These are phyloP conservation scores for Acipenser transmontanus DNA, from an alignment of 2,797 vertebrate genomes.

Conservation along the genomic window DNA sequence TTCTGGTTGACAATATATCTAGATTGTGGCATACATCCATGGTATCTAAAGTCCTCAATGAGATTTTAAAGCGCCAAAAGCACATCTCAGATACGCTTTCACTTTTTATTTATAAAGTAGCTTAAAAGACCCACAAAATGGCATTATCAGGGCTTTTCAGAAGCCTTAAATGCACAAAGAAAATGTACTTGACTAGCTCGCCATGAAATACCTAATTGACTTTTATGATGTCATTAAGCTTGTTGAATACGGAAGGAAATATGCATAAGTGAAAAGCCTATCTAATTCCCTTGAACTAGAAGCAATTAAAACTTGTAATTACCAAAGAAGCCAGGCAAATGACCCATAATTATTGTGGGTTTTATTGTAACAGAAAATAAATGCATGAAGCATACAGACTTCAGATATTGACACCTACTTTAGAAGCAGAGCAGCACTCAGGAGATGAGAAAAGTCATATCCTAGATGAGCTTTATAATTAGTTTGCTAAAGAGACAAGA, in stretches of 20 bases:
- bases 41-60: slow-evolving; percentile 19
- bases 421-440: slow-evolving; percentile 26
- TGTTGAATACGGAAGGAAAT: slow-evolving; percentile 40
- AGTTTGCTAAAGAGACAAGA: slow-evolving; percentile 2
- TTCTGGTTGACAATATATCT: slow-evolving; percentile 22
- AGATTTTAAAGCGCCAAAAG: slow-evolving; percentile 24
- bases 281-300: slow-evolving; percentile 60
- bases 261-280: slow-evolving; percentile 44
- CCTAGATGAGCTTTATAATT: slow-evolving; percentile 37
- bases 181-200: slow-evolving; percentile 35
- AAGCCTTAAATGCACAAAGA: slow-evolving; percentile 46
- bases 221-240: slow-evolving; percentile 55
- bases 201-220: slow-evolving; percentile 54
- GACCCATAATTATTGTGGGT: slow-evolving; percentile 53
- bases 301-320: slow-evolving; percentile 68
- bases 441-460: slow-evolving; percentile 17
- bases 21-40: slow-evolving; percentile 23
- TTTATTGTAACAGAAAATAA: slow-evolving; percentile 43
- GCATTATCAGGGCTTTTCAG: slow-evolving; percentile 34
- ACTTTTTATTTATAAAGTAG: slow-evolving; percentile 24
- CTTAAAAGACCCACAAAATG: slow-evolving; percentile 31
- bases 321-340: slow-evolving; percentile 50
- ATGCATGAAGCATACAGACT: slow-evolving; percentile 30
- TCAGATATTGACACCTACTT: slow-evolving; percentile 31
- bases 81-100: slow-evolving; percentile 19